Evolutionary conservation across 2,888 invertebrate species (phyloP), one percentile per base, ranked within the genome.

Genomic region (Lasioglossum figueresi): DNA sequence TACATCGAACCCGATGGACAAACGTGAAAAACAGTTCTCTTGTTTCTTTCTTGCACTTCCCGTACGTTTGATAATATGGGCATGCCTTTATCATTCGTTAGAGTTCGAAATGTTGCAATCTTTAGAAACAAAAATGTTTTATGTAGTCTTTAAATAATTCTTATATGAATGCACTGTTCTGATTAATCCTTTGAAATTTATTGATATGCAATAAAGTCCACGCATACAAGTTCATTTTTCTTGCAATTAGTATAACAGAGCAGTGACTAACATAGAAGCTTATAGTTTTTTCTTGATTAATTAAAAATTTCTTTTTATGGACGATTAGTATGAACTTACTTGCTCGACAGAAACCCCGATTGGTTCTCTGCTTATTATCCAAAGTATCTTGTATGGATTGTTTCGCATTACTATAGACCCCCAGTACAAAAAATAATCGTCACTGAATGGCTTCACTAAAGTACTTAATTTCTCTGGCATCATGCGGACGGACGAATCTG

Each of bases 351-450:
- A 96, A 45, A 97, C 96, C 88, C 95, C 96, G 45, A 96, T 94
- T 0, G 96, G 96, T 78, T 94, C 94, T 83, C 97, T 95, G 1
- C 96, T 96, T n/a, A 97, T 95, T 12, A 97, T 87, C 97, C 97
- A 97, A 37, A 96, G 94, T 43, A 97, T 95, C 0, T 95, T 94
- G 87, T 95, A 95, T 0, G 95, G 92, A 27, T 96, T 96, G 6
- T 92, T 93, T 0, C 93, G 93, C 0, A 96, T 96, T 1, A 93
- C 93, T 71, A 97, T 93, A 23, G 95, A 95, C 1, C 97, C 97
- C 96, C 96, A 96, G 90, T 97, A 97, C 1, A 96, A 87, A 87
- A 97, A 96, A 92, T 97, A 97, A 92, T 97, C 97, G 87, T 95
- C 95, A 16, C 91, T 93, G 91, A 97, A 97, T 92, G 96, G 95